These are phyloP conservation scores for Andrena marginata DNA, from an alignment of 2,888 invertebrate genomes.

Conservation along the genomic window DNA sequence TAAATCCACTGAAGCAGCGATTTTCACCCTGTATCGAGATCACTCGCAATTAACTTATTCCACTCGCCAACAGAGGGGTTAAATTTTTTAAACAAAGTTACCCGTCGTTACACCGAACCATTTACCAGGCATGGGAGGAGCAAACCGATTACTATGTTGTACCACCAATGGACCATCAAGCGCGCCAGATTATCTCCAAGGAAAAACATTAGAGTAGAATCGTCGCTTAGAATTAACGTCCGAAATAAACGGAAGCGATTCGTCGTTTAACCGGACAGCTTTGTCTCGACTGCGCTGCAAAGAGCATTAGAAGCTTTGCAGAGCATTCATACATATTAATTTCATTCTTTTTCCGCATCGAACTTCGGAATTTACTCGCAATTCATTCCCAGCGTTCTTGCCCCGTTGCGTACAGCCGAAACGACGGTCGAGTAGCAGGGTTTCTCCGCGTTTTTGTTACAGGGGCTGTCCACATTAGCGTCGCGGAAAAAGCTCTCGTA, in stretches of 20 bases:
- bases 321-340: slow-evolving; percentile 46
- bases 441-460: slow-evolving; percentile 49
- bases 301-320: neutral
- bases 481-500: slow-evolving; percentile 58
- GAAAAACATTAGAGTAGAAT: neutral
- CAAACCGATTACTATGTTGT: neutral
- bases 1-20: slow-evolving; percentile 1
- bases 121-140: neutral
- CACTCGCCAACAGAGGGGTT: slow-evolving; percentile 1
- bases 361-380: slow-evolving; percentile 37
- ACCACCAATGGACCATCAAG: neutral
- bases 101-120: slow-evolving; percentile 19
- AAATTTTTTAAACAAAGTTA: slow-evolving; percentile 36
- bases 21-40: slow-evolving; percentile 10
- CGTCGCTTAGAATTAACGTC: neutral
- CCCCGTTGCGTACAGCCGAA: slow-evolving; percentile 15
- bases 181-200: neutral
- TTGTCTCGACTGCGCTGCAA: neutral
- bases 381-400: slow-evolving; percentile 31
- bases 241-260: slow-evolving; percentile 7
- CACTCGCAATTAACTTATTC: slow-evolving; percentile 26
- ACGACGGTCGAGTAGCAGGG: slow-evolving; percentile 42
- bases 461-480: slow-evolving; percentile 44
- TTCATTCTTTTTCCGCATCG: slow-evolving; percentile 23
- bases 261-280: neutral